A percentile compares a stretch with the other conserved stretches of the same genome.
These are phyloP conservation scores for Glyptemys insculpta DNA, from an alignment of 2,797 vertebrate genomes.

Conservation along the genomic window DNA sequence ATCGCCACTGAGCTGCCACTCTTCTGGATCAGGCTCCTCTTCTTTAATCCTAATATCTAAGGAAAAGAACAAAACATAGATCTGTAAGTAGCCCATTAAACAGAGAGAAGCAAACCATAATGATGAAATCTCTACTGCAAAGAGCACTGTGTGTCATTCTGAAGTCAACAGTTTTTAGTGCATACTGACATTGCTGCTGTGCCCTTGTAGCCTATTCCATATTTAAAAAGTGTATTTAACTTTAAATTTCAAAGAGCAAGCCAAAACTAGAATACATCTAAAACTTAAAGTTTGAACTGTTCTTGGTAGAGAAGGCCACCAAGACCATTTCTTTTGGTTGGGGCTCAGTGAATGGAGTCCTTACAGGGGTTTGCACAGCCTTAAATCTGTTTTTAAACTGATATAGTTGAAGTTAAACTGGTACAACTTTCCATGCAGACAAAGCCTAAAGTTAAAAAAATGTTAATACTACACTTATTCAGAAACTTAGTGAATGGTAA, in stretches of 20 bases:
- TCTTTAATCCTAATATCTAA: conserved; percentile 97
- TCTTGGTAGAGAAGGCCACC: conserved; percentile 6
- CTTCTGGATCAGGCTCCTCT: conserved; percentile 96
- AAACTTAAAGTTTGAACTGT: conserved; percentile 19
- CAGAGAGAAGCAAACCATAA: conserved; percentile 40
- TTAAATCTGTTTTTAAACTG: neutral
- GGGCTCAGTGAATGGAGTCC: neutral
- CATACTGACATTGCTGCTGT: conserved; percentile 24
- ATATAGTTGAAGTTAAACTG: neutral
- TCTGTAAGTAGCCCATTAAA: conserved; percentile 64
- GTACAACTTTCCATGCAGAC: neutral
- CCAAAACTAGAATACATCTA: neutral
- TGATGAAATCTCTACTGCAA: conserved; percentile 42
- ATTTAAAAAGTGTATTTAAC: conserved; percentile 54
- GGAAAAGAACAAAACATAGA: conserved; percentile 63
- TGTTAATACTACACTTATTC: neutral
- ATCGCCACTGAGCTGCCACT: conserved; percentile 97
- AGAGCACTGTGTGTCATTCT: conserved; percentile 36
- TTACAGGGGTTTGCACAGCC: neutral
- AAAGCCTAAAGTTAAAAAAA: neutral
- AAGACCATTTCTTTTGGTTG: neutral
- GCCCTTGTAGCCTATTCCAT: conserved; percentile 18
- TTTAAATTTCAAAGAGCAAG: conserved; percentile 60
- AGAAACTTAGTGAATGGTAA: neutral
- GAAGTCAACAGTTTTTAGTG: conserved; percentile 49